phyloP scores from a whole-genome alignment of 1,140 invertebrate genomes.

The Chymomyza costata region DNA sequence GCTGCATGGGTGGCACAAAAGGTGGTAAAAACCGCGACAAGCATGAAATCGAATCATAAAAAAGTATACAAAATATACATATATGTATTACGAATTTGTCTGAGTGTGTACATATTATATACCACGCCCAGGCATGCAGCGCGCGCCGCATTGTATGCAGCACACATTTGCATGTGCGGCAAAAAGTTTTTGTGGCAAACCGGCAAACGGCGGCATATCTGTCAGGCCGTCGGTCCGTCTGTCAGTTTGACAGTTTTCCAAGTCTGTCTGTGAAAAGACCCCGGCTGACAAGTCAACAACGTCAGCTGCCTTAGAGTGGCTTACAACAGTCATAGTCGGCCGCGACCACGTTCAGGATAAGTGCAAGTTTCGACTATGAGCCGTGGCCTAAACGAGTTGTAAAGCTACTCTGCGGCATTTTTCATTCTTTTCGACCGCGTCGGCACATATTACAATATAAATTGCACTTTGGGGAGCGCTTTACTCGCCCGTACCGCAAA shows the following conservation, averaged over 20 bases:
- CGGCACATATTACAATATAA: constrained; percentile 52
- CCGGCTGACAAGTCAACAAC: constrained; percentile 56
- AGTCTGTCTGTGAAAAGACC: background rate
- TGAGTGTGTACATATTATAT: background rate
- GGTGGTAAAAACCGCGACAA: constrained; percentile 36
- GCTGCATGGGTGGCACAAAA: constrained; percentile 11
- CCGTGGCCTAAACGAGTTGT: constrained; percentile 11
- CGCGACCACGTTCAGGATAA: too few relatives aligned
- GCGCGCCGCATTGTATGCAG: constrained; percentile 27
- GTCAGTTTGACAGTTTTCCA: too few relatives aligned
- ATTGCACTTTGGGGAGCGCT: constrained; percentile 54
- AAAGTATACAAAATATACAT: constrained; percentile 24
- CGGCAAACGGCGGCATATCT: constrained; percentile 3
- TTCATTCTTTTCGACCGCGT: constrained; percentile 24
- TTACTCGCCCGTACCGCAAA: constrained; percentile 2
- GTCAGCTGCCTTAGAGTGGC: background rate
- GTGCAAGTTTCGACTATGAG: too few relatives aligned
- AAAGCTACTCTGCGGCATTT: constrained; percentile 4
- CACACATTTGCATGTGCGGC: constrained; percentile 44
- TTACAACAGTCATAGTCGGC: too few relatives aligned
- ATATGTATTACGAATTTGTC: background rate
- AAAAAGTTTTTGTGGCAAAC: constrained; percentile 18
- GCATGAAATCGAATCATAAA: constrained; percentile 56
- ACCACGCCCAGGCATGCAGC: constrained; percentile 28
- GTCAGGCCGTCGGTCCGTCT: constrained; percentile 3